These are phyloP conservation scores for Bujurquina vittata DNA, from an alignment of 2,113 vertebrate genomes.

Conservation along the genomic window DNA sequence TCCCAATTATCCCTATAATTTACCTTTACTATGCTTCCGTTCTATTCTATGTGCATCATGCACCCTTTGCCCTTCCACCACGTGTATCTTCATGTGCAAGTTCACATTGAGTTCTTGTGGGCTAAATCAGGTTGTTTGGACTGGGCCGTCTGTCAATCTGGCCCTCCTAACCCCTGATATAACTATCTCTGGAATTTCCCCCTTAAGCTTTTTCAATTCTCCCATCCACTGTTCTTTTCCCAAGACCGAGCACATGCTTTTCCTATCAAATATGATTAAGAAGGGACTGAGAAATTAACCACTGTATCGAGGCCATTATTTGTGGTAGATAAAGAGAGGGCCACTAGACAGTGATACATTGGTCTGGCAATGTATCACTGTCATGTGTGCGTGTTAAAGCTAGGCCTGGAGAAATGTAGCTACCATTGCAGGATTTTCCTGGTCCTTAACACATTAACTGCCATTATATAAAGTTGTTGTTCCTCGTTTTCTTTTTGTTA, in stretches of 20 bases:
- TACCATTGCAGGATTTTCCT: neutral
- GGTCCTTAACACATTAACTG: neutral
- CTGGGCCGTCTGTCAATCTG: constrained; percentile 58
- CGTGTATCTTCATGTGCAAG: constrained; percentile 35
- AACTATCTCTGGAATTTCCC: constrained; percentile 78
- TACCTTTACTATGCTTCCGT: neutral
- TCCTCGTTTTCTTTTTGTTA: neutral
- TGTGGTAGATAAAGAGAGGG: constrained; percentile 11
- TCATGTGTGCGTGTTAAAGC: neutral
- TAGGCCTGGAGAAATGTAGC: neutral
- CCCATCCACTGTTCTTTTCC: constrained; percentile 15
- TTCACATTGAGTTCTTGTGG: constrained; percentile 65
- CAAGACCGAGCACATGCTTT: constrained; percentile 18
- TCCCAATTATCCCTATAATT: constrained; percentile 4
- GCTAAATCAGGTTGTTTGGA: constrained; percentile 61
- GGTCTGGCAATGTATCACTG: neutral
- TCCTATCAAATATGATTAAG: constrained; percentile 34
- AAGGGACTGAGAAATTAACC: constrained; percentile 8
- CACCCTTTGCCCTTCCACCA: neutral
- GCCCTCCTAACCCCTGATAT: constrained; percentile 56
- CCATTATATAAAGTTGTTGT: neutral
- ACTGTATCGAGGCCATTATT: constrained; percentile 16
- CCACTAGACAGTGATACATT: neutral
- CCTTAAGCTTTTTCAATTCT: constrained; percentile 48
- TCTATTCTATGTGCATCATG: constrained; percentile 1